A percentile compares a stretch with the other conserved stretches of the same genome.
These are phyloP conservation scores for Coryphaenoides rupestris DNA, from an alignment of 2,113 vertebrate genomes.

Conservation along the genomic window DNA sequence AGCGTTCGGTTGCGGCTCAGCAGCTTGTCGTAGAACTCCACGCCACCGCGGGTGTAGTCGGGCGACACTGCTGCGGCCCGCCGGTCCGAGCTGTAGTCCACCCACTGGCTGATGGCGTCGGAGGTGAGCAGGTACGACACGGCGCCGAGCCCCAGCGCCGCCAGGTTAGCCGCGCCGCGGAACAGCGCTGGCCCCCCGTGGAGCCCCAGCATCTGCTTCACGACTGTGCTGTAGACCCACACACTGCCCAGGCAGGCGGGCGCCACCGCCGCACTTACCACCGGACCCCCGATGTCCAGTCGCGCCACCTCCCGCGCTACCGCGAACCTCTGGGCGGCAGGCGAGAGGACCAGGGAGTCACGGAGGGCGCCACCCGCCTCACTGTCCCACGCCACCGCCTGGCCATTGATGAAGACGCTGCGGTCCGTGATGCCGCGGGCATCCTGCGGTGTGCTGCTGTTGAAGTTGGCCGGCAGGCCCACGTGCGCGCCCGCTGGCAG, in stretches of 20 bases:
- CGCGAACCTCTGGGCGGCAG: slow-evolving; percentile 83
- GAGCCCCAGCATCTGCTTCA: slow-evolving; percentile 81
- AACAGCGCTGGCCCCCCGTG: slow-evolving; percentile 67
- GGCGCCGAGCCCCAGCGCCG: slow-evolving; percentile 66
- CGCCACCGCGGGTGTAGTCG: slow-evolving; percentile 80
- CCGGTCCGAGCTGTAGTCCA: slow-evolving; percentile 81
- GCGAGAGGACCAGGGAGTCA: slow-evolving; percentile 79
- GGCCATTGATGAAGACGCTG: slow-evolving; percentile 75
- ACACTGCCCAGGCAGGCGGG: slow-evolving; percentile 79
- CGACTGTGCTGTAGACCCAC: slow-evolving; percentile 68
- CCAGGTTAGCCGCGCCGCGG: slow-evolving; percentile 68
- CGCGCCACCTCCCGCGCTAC: slow-evolving; percentile 82
- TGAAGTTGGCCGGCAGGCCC: slow-evolving; percentile 86
- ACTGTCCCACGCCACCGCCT: slow-evolving; percentile 80
- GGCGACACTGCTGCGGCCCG: slow-evolving; percentile 75
- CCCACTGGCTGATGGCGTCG: slow-evolving; percentile 74
- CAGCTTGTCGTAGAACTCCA: slow-evolving; percentile 93
- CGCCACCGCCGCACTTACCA: slow-evolving; percentile 73
- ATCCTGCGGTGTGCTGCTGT: slow-evolving; percentile 66
- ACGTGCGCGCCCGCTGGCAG: slow-evolving; percentile 80
- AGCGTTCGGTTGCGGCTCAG: slow-evolving; percentile 79
- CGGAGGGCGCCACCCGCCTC: slow-evolving; percentile 68
- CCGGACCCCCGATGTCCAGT: slow-evolving; percentile 68
- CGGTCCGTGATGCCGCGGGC: slow-evolving; percentile 70
- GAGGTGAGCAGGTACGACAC: slow-evolving; percentile 74